These are phyloP conservation scores for Temnothorax ravouxi DNA, from an alignment of 2,888 invertebrate genomes.

Conservation along the genomic window DNA sequence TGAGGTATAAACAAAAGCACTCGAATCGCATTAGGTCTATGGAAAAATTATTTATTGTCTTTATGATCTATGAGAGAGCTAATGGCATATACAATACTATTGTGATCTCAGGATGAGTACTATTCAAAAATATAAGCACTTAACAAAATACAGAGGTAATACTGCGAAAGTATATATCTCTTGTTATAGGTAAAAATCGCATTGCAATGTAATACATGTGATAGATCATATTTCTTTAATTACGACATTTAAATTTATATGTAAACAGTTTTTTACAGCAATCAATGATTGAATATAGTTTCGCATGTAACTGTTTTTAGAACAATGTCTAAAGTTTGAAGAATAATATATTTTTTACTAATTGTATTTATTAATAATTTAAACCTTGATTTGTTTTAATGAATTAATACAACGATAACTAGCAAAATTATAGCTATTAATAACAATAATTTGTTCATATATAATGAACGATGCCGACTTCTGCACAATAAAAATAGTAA, in stretches of 20 bases:
- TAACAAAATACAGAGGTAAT: too few species aligned
- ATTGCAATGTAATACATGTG: background rate
- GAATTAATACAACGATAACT: background rate
- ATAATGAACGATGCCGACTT: background rate
- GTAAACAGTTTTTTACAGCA: background rate
- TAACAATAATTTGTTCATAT: background rate
- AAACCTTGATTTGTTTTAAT: constrained; percentile 14
- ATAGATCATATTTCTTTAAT: background rate
- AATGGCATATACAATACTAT: too few species aligned
- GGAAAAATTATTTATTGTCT: too few species aligned
- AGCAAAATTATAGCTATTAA: background rate
- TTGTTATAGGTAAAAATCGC: background rate
- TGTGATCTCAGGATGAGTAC: too few species aligned
- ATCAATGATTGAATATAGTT: background rate
- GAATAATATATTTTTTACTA: background rate
- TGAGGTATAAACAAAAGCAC: too few species aligned
- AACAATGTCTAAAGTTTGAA: background rate
- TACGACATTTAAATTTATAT: background rate
- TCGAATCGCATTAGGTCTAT: too few species aligned
- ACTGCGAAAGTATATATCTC: too few species aligned
- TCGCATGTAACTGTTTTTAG: background rate
- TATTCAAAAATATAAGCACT: too few species aligned
- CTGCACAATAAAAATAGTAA: constrained; percentile 16
- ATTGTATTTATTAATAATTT: background rate
- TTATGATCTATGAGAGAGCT: too few species aligned